Percentiles rank a stretch among this genome's conserved stretches.
These are phyloP conservation scores for Frieseomelitta varia DNA, from an alignment of 1,140 invertebrate genomes.

Conservation along the genomic window DNA sequence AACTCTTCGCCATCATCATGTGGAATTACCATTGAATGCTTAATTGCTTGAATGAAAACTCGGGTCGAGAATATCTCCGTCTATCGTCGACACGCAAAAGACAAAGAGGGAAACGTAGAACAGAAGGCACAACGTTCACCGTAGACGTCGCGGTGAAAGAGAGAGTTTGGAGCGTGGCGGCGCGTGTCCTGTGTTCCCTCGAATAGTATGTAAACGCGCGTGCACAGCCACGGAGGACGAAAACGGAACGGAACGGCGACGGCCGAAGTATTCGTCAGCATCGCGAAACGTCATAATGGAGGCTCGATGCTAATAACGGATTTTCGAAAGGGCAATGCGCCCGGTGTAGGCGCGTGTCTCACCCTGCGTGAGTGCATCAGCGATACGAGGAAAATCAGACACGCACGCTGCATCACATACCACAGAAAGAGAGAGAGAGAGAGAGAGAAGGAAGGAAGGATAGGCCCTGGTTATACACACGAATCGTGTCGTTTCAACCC, in stretches of 20 bases:
- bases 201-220: constrained; percentile 62
- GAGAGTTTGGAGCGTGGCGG: constrained; percentile 72
- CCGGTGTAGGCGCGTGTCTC: constrained; percentile 51
- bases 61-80: not conserved
- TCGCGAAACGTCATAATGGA: constrained; percentile 80
- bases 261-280: constrained; percentile 73
- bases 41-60: too few relatives aligned
- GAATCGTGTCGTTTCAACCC: not conserved
- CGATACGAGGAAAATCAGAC: constrained; percentile 11
- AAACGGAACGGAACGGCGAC: not conserved
- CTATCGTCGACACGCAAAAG: not conserved
- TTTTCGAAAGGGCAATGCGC: constrained; percentile 67
- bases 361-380: constrained; percentile 10
- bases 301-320: constrained; percentile 76
- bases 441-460: not conserved
- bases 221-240: constrained; percentile 29
- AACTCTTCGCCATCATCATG: rapidly evolving
- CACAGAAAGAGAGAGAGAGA: not conserved
- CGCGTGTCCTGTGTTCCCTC: constrained; percentile 76
- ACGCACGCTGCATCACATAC: constrained; percentile 3
- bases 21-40: not conserved
- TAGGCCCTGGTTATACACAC: not conserved
- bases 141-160: constrained; percentile 68
- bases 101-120: not conserved
- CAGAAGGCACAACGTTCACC: constrained; percentile 31